A percentile compares a stretch with the other conserved stretches of the same genome.
These are phyloP conservation scores for Pseudotriccus pelzelni DNA, from an alignment of 2,797 vertebrate species.

Conservation along the genomic window DNA sequence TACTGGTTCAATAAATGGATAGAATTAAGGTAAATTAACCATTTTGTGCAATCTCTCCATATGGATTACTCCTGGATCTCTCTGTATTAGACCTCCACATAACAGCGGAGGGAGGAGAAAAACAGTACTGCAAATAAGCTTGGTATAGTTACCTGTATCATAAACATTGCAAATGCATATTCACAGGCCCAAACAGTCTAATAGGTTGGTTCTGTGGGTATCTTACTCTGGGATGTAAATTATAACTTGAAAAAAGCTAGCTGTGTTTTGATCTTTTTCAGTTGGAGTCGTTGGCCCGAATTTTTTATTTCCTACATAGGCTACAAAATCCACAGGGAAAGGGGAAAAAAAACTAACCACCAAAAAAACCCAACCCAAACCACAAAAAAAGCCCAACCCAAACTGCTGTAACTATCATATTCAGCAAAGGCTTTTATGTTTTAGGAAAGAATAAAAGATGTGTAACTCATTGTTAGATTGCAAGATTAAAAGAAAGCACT, in stretches of 20 bases:
- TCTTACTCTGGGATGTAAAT: background rate
- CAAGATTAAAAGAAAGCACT: conserved; percentile 9
- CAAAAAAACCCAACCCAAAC: background rate
- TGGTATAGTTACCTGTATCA: background rate
- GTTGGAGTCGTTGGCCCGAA: background rate
- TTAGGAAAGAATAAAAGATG: background rate
- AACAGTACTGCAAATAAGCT: background rate
- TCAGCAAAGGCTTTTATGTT: background rate
- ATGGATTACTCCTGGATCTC: background rate
- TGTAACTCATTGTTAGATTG: background rate
- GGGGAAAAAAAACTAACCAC: background rate
- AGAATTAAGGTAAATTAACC: background rate
- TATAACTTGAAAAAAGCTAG: background rate
- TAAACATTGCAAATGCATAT: background rate
- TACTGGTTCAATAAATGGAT: background rate
- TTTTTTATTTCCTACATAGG: background rate
- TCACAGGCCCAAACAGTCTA: background rate
- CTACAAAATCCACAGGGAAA: background rate
- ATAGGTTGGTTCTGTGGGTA: background rate
- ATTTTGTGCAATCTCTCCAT: background rate
- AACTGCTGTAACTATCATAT: background rate
- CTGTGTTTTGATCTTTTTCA: background rate
- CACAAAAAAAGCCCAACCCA: accelerated
- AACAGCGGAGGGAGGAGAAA: accelerated
- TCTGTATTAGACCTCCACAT: background rate